These are phyloP conservation scores for Myxocyprinus asiaticus DNA, from an alignment of 2,113 vertebrate genomes.

Conservation along the genomic window DNA sequence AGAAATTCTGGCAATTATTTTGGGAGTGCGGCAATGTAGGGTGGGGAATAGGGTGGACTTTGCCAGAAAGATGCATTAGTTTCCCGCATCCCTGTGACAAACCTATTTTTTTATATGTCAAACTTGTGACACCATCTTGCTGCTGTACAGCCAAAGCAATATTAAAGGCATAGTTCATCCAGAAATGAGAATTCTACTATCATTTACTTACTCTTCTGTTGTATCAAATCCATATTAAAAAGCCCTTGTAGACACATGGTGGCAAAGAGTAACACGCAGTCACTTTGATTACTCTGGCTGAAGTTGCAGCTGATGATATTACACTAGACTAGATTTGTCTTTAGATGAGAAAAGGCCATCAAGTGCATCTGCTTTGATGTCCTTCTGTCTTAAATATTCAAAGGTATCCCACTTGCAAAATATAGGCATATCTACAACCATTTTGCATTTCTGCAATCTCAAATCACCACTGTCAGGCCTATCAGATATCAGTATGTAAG, in stretches of 20 bases:
- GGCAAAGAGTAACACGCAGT: background rate
- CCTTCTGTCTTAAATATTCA: conserved; percentile 41
- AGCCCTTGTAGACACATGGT: conserved; percentile 16
- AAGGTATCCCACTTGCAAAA: background rate
- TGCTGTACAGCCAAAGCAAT: conserved; percentile 37
- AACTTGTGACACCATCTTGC: conserved; percentile 12
- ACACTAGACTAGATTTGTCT: too few species aligned
- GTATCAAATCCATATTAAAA: too few species aligned
- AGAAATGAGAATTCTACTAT: background rate
- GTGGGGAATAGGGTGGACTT: conserved; percentile 46
- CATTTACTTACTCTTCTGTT: too few species aligned
- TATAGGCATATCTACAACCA: conserved; percentile 23
- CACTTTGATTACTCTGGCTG: too few species aligned
- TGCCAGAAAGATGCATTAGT: conserved; percentile 63
- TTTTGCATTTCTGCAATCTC: conserved; percentile 43
- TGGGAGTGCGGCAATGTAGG: conserved; percentile 42
- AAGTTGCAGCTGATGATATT: too few species aligned
- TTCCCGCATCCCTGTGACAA: conserved; percentile 55
- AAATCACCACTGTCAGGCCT: conserved; percentile 17
- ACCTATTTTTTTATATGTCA: conserved; percentile 68
- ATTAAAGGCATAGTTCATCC: conserved; percentile 47
- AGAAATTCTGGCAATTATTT: conserved; percentile 17
- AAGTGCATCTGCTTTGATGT: conserved; percentile 45
- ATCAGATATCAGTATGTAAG: conserved; percentile 63
- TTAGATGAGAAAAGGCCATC: background rate